Base-by-base conservation (phyloP, 2,888 invertebrate species). In the Acronicta leporina region DNA sequence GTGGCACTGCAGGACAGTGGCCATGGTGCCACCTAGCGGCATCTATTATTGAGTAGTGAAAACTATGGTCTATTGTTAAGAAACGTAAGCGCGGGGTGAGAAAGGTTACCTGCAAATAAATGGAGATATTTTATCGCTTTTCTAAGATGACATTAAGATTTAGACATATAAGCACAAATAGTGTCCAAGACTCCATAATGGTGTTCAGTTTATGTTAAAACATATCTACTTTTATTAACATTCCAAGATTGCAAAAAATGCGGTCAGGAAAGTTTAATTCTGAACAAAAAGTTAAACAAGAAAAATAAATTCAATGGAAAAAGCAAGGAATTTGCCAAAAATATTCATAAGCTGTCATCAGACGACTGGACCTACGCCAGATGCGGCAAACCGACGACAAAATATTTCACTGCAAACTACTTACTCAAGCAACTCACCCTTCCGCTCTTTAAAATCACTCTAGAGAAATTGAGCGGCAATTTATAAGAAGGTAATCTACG, bases 271-370 rank as follows among this genome's bases (percentile, higher is more conserved):
- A 79, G 64, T 77, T 77, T 80, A 88, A 87, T 86, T 85, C 82
- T 67, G 74, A 81, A 77, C 82, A 83, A 88, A 87, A 90, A 89
- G 85, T 87, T 88, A 83, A 90, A 90, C 84, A 87, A 85, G 81
- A 83, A 87, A 85, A 82, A 84, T 85, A 83, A 82, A 83, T 83
- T 79, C 85, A 86, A 85, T 87, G 83, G 88, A 86, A 86, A 85
- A 90, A 84, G 87, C 88, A 75, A 84, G 75, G 87, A 87, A 88
- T 91, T 90, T 87, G 92, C 89, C 92, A 92, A 91, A 93, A 94
- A 94, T 93, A 94, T 94, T 94, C 94, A 94, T 94, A 93, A 92
- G 92, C 92, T 94, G 94, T 93, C 94, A 94, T 93, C 93, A 91
- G 82, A 87, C 90, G 88, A 92, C 94, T 94, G 94, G 94, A 93